Base-by-base conservation (phyloP, 2,113 vertebrate genomes). In the Oncorhynchus kisutch region DNA sequence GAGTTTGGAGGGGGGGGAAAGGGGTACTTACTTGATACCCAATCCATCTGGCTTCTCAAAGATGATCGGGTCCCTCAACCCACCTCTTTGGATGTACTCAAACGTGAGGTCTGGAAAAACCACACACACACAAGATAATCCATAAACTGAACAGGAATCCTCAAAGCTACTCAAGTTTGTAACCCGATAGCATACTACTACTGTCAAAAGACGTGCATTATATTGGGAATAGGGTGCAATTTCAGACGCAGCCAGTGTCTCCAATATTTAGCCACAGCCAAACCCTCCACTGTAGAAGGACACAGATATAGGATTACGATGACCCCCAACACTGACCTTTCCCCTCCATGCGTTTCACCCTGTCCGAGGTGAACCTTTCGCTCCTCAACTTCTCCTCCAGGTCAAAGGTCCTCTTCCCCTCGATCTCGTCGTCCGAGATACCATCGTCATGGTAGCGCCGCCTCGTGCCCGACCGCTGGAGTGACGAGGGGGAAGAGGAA, bases 351-450 rank as follows among this genome's bases (percentile, higher is more conserved):
- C 95, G 96, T 73, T 94, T 85, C 59, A 99, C 94, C 3, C 97
- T 93, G 78, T 95, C 93, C 16, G 95, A 96, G 86, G 91, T 93
- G 66, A 96, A 99, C 85, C 94, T 94, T 81, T 93, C 89, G 83
- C 95, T 95, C 27, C 82, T 90, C 73, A 99, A 94, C 76, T 99
- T 99, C 67, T 99, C 98, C 78, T 99, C 96, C 24, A 99, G 90
- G 85, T 98, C 95, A 90, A 99, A 99, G 0, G 92, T 97, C 85
- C 97, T 95, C 80, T 96, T 96, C 14, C 98, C 98, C 76, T 99
- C 98, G 25, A 99, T 99, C 85, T 99, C 98, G 77, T 99, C 98
- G 2, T 99, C 98, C 0, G 98, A 99, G 87, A 99, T 98, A 24
- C 96, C 96, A 4, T 99, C 98, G 0, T 99, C 97, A 81, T 99